A percentile compares a stretch with the other conserved stretches of the same genome.
Evolutionary conservation across 2,113 vertebrate genomes (phyloP).

Genomic region (Pterocles orientalis): DNA sequence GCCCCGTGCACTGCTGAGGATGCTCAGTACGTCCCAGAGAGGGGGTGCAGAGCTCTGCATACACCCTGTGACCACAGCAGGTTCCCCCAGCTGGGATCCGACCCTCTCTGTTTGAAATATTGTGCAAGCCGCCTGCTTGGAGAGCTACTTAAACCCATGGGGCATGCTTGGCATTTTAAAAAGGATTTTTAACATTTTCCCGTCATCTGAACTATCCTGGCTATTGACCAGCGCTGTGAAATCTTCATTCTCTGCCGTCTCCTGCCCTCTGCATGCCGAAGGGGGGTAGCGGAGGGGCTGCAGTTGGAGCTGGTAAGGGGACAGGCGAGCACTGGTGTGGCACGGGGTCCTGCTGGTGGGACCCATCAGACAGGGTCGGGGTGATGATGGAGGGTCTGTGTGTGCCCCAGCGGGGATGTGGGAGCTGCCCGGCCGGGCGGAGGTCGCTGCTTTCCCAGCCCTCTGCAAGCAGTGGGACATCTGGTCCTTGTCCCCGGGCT

Average conservation of each 20-base stretch:
- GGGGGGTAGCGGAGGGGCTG: not conserved
- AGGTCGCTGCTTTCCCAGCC: constrained; percentile 83
- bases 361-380: rapidly evolving
- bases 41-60: not conserved
- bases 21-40: rapidly evolving
- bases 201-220: constrained; percentile 17
- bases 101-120: not conserved
- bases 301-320: not conserved
- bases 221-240: not conserved
- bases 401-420: rapidly evolving
- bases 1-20: not conserved
- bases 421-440: not conserved
- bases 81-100: not conserved
- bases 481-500: constrained; percentile 76
- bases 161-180: constrained; percentile 26
- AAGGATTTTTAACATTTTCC: not conserved
- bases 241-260: constrained; percentile 17
- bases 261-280: not conserved
- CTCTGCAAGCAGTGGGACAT: constrained; percentile 68
- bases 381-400: not conserved
- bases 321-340: not conserved
- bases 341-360: not conserved
- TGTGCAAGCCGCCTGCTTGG: not conserved
- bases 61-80: not conserved
- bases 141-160: not conserved